These are phyloP conservation scores for Crambe crambe DNA, from an alignment of 37 sponge, comb jelly and placozoan genomes.

Conservation along the genomic window DNA sequence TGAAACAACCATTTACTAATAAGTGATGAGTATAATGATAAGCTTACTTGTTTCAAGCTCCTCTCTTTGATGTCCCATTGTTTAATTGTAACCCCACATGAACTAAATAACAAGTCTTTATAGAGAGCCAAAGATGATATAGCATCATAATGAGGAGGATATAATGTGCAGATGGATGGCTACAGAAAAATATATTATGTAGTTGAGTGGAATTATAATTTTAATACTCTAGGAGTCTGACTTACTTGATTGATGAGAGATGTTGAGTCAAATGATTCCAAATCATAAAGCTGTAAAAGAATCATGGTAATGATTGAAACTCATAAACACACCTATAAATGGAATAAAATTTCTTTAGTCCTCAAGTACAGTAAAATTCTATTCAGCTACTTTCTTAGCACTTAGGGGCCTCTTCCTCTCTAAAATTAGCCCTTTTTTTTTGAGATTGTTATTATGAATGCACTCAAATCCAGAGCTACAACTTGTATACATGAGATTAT, in stretches of 20 bases:
- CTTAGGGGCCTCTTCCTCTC: too few species aligned
- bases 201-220: neutral
- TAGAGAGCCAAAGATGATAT: constrained; percentile 67
- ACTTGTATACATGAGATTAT: neutral
- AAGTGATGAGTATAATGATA: too few species aligned
- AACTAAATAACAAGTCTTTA: constrained; percentile 48
- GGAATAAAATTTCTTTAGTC: too few species aligned
- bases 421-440: too few species aligned
- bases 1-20: neutral
- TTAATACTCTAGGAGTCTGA: too few species aligned
- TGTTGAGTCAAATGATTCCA: neutral
- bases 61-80: constrained; percentile 65
- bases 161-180: constrained; percentile 52
- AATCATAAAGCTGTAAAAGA: constrained; percentile 17
- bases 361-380: too few species aligned
- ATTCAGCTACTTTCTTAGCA: too few species aligned
- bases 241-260: neutral
- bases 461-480: neutral
- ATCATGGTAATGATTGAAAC: neutral
- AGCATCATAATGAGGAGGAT: constrained; percentile 85
- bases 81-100: constrained; percentile 76
- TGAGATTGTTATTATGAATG: too few species aligned
- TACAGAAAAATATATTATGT: neutral
- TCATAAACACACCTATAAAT: neutral
- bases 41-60: constrained; percentile 58